Conservation (phyloP, 2,797 vertebrate genomes). For the Eremophila alpestris region DNA sequence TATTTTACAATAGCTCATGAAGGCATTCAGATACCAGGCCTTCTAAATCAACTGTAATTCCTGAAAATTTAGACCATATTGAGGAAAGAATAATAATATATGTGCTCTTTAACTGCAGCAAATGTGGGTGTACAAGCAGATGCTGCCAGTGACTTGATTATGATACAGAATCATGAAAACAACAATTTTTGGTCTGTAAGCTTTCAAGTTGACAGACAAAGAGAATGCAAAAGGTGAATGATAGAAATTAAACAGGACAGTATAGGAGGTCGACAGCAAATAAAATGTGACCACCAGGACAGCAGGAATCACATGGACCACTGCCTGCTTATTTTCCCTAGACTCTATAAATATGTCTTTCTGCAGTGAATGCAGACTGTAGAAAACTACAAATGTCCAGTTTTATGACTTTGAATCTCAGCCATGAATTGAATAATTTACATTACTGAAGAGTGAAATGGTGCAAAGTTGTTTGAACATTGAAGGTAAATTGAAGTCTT, state of each 20-base stretch:
- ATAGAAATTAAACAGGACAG: neutral
- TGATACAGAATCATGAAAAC: neutral
- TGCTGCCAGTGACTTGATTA: neutral
- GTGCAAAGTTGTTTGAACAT: neutral
- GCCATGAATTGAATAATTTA: slow-evolving; percentile 8
- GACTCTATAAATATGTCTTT: neutral
- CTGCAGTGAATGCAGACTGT: neutral
- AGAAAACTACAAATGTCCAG: neutral
- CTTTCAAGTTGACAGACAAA: neutral
- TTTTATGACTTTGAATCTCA: neutral
- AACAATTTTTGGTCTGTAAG: neutral
- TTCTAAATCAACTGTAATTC: neutral
- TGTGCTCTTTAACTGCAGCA: neutral
- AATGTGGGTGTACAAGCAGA: neutral
- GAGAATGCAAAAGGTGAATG: neutral
- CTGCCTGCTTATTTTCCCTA: neutral
- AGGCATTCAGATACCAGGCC: neutral
- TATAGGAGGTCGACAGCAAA: neutral
- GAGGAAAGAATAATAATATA: neutral
- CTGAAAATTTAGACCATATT: neutral
- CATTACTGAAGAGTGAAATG: neutral
- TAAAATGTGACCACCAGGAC: neutral
- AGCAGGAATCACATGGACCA: neutral
- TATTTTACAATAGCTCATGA: neutral
- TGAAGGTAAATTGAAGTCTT: neutral